A percentile compares a stretch with the other conserved stretches of the same genome.
phyloP scores from a whole-genome alignment of 2,113 vertebrate genomes.

The Pelusios castaneus region DNA sequence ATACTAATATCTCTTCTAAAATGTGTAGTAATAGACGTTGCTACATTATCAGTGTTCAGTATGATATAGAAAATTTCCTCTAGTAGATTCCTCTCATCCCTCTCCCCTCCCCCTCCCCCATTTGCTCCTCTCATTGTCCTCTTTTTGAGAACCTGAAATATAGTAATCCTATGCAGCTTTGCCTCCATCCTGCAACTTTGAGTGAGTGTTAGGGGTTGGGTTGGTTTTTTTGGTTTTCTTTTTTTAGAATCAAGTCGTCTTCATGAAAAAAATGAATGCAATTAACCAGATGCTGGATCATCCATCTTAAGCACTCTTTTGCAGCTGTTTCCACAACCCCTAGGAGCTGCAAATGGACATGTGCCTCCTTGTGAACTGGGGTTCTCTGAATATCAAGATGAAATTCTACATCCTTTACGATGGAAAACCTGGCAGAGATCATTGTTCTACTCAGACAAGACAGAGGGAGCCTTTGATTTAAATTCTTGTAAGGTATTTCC shows the following conservation, averaged over 20 bases:
- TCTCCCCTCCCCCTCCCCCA: background rate
- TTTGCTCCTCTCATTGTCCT: background rate
- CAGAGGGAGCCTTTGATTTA: background rate
- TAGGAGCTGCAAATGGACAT: background rate
- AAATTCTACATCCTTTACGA: fast-evolving
- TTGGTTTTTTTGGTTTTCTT: background rate
- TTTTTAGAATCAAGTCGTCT: background rate
- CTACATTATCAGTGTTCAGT: background rate
- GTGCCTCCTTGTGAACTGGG: background rate
- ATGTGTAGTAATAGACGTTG: background rate
- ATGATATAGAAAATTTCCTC: background rate
- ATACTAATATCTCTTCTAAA: background rate
- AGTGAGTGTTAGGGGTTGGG: background rate
- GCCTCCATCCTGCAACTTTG: background rate
- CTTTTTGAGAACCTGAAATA: background rate
- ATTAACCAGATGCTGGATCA: fast-evolving
- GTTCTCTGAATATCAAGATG: fast-evolving
- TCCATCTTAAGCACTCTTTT: background rate
- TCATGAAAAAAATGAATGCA: background rate
- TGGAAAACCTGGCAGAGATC: background rate
- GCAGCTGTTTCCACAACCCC: background rate
- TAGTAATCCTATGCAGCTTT: background rate
- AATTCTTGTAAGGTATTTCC: background rate
- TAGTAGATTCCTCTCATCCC: background rate
- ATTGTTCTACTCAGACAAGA: background rate